Base-by-base conservation (phyloP, 2,888 invertebrate genomes). In the Augochlorella aurata region DNA sequence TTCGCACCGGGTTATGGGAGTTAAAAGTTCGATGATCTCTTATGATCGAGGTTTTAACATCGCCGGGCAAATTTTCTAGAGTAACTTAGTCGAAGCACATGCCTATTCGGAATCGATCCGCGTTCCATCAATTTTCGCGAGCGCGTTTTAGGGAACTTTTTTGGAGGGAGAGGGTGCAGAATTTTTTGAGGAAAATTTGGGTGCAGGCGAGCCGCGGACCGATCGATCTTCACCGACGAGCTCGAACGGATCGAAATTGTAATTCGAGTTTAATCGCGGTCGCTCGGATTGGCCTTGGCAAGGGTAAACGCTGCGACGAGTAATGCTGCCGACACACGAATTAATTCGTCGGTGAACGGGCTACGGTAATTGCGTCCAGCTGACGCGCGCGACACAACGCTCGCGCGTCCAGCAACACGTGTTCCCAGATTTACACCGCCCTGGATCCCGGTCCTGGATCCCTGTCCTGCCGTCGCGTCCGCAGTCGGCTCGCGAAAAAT, bases 261-360 rank as follows among this genome's bases (percentile, higher is more conserved):
- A 83, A 88, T 85, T 76, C 70, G 69, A 78, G 74, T 88, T 86
- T 81, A 86, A 88, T 86, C 84, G 83, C 52, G 82, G 85, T 71
- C 63, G 67, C 49, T 74, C 69, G 24, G 24, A 47, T 74, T 69
- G 71, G 74, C 52, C 63, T 76, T 68, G 69, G 69, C 14, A 54
- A 45, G 71, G 77, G 50, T 74, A 73, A 85, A 86, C 77, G 77
- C 72, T 4, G 76, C 66, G 74, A 83, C 49, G 84, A 86, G 87
- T 76, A 84, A 84, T 74, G 87, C 71, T 68, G 21, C 54, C 72
- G 76, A 78, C 72, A 29, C 78, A 79, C 75, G 85, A 82, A 86
- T 86, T 86, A 87, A 87, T 86, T 84, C 69, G 79, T 74, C 73
- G 79, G 2, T 4, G 29, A 9, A 63, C 63, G 54, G 52, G 50